Conservation (phyloP, 2,797 vertebrate species). For the Bryconaethiops microstoma region DNA sequence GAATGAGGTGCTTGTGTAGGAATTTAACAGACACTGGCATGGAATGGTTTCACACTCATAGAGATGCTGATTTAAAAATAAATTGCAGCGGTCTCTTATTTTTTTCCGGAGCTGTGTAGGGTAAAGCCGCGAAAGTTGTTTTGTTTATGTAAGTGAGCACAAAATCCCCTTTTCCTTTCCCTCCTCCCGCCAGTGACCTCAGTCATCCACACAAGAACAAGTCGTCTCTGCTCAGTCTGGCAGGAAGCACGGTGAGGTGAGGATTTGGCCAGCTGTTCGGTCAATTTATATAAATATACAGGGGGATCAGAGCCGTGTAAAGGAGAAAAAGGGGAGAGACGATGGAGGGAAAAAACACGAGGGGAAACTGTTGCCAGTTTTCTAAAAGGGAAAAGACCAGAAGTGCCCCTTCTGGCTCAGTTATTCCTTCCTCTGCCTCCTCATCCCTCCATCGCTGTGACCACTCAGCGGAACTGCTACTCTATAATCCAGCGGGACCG, state of each 20-base stretch:
- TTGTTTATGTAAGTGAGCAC: constrained; percentile 20
- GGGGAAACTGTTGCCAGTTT: constrained; percentile 38
- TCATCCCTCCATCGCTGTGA: constrained; percentile 29
- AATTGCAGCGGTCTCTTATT: too few relatives aligned
- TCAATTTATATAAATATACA: constrained; percentile 43
- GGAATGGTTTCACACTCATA: too few relatives aligned
- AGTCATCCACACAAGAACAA: constrained; percentile 33
- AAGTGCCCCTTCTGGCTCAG: neutral
- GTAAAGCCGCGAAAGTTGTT: neutral
- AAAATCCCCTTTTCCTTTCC: constrained; percentile 33
- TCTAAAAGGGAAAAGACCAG: neutral
- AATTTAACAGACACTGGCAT: too few relatives aligned
- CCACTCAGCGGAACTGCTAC: constrained; percentile 36
- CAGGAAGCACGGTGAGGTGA: constrained; percentile 56
- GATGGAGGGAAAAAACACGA: constrained; percentile 36
- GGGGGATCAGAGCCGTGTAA: constrained; percentile 35
- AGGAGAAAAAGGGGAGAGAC: constrained; percentile 40
- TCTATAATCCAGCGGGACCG: constrained; percentile 30
- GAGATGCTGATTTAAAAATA: too few relatives aligned
- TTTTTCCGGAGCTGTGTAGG: neutral
- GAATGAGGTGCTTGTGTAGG: too few relatives aligned
- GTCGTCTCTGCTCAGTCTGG: constrained; percentile 32
- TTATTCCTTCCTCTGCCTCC: constrained; percentile 8
- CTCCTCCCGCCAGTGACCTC: constrained; percentile 8
- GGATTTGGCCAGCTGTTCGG: constrained; percentile 39